These are phyloP conservation scores for Suncus etruscus DNA, from an alignment of 2,113 vertebrate species.

Conservation along the genomic window DNA sequence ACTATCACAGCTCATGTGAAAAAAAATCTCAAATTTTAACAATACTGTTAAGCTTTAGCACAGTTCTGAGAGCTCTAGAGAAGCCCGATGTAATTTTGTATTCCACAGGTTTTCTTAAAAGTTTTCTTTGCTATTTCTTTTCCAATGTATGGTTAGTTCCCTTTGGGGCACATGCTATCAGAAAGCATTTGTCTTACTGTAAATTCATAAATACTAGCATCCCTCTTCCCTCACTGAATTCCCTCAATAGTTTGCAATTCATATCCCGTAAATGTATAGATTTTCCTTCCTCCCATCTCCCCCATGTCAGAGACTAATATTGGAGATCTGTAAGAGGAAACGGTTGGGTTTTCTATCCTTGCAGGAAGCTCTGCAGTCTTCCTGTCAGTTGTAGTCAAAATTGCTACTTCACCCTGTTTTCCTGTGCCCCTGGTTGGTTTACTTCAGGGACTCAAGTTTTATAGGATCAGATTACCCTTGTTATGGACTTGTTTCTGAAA, in stretches of 20 bases:
- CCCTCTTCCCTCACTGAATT: not conserved
- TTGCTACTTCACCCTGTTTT: not conserved
- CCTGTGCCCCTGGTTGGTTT: not conserved
- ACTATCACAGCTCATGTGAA: not conserved
- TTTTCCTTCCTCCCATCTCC: constrained; percentile 7
- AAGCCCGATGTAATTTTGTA: not conserved
- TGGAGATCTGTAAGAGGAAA: not conserved
- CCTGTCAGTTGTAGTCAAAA: not conserved
- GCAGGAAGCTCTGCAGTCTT: not conserved
- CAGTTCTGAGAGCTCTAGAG: not conserved
- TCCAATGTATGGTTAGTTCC: not conserved
- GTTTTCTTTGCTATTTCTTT: not conserved
- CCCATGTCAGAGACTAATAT: not conserved
- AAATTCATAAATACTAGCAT: constrained; percentile 1
- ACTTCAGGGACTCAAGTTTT: not conserved
- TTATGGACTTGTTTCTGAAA: not conserved
- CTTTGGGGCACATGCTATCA: not conserved
- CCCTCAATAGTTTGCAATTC: not conserved
- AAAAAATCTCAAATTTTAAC: not conserved
- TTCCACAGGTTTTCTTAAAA: not conserved
- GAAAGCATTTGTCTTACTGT: constrained; percentile 49
- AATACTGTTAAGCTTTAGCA: not conserved
- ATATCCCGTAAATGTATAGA: not conserved
- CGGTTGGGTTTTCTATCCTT: not conserved
- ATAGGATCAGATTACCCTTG: not conserved